Base-by-base conservation (phyloP, 2,888 invertebrate species). In the Lissocephala sabroskyi region DNA sequence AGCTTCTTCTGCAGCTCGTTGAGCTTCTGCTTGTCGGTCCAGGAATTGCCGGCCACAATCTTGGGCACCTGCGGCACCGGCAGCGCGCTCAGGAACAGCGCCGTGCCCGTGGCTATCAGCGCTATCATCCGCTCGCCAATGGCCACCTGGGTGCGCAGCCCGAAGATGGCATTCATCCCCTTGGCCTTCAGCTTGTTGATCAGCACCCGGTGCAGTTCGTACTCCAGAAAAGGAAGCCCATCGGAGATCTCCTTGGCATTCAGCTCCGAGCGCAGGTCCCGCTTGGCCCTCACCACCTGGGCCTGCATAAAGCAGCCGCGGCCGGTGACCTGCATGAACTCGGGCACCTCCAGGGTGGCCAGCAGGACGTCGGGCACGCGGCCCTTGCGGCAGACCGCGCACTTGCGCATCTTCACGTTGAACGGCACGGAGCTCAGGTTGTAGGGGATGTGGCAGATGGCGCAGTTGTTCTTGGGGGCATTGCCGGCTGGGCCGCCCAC, bases 181-280 rank as follows among this genome's bases (percentile, higher is more conserved):
- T 95, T 95, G 59, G 97, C 93, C 84, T 94, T 91, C 2, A 98
- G 86, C 81, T 97, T 97, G 79, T 95, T 96, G 1, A 97, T 88
- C 29, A 98, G 86, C 62, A 97, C 89, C 52, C 95, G 90, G 84
- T 98, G 97, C 39, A 98, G 86, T 82, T 98, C 97, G 82, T 97
- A 98, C 83, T 98, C 98, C 45, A 98, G 85, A 86, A 98, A 98
- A 0, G 98, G 98, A 45, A 98, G 86, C 66, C 94, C 94, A 86
- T 98, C 95, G 1, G 97, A 97, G 52, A 98, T 94, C 86, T 98
- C 97, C 66, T 96, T 91, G 3, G 98, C 95, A 62, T 93, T 92
- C 0, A 92, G 87, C 85, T 97, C 97, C 0, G 94, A 92, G 9
- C 92, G 89, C 5, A 91, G 87, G 63, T 94, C 93, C 37, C 91